Base-by-base conservation (phyloP, 2,888 invertebrate genomes). In the Orchestes rusci region DNA sequence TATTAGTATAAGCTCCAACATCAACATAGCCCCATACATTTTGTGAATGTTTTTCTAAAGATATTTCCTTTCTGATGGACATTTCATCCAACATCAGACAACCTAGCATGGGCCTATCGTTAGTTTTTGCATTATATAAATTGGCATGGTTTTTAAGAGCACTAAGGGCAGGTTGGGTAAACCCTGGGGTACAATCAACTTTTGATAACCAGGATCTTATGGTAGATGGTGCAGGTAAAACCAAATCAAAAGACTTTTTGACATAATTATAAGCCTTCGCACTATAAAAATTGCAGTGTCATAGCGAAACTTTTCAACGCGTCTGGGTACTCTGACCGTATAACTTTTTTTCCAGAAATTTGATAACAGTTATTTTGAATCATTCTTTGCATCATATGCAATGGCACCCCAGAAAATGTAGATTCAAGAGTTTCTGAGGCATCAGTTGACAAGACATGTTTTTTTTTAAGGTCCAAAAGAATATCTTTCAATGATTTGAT, bases 191-290 rank as follows among this genome's bases (percentile, higher is more conserved):
- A 28, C 48, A 48, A 36, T 44, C 43, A 12, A 44, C 41, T 13
- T 48, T 44, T n/a, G 40, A 32, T 16, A 40, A 15, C 41, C 44
- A 48, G 16, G 28, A 30, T 27, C 48, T 35, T 2, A 48, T 45
- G 2, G 48, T 48, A 1, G 44, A 45, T 16, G 48, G 44, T 15
- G 44, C 44, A 15, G 48, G 48, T 16, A 48, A 39, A 36, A 43
- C 39, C 10, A 44, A 37, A 34, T 39, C 29, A 20, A 45, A 46
- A 4, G 17, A 32, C 10, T 46, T 43, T 23, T 38, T 4, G 8
- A 48, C 48, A 48, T 43, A 48, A 18, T 28, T 2, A 39, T 39
- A 48, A 20, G 43, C 48, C 23, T 44, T 48, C n/a, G 35, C 19
- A 15, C 37, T 43, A 16, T 28, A 35, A 23, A 19, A 43, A 48